Base-by-base conservation (phyloP, 2,113 vertebrate genomes). In the Nibea coibor region DNA sequence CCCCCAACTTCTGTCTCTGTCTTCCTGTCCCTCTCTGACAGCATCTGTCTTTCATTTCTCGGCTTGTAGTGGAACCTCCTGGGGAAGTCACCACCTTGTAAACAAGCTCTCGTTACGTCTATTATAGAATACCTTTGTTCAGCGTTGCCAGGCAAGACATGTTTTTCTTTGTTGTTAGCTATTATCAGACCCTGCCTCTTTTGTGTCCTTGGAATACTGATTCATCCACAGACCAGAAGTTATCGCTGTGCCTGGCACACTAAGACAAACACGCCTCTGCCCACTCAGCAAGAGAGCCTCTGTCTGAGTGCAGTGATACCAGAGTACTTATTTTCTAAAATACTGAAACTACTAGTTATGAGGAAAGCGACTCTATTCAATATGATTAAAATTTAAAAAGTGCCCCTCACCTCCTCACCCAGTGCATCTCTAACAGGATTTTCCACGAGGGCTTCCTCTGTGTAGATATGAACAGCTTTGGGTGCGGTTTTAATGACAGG, bases 201-300 rank as follows among this genome's bases (percentile, higher is more conserved):
- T 4, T 4, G n/a, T 70, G 75, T 88, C 86, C 88, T 91, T 82
- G 83, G 80, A 85, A 90, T 84, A 62, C 79, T 78, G 80, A 91
- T 87, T 87, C 24, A 81, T 85, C 77, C 63, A 17, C 42, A 20
- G 66, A 84, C 86, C 81, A 67, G 56, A 84, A 77, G 83, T 80
- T 74, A 54, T 66, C 3, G 17, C 47, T 24, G 56, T 0, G 35
- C 43, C 76, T 79, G 66, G 72, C 54, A 54, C 68, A 5, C 24
- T n/a, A 22, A 67, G 73, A 69, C 75, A 84, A 90, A 76, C 71
- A 58, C 9, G n/a, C 51, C 67, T 43, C 86, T 81, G 42, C 78
- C 81, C 51, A 59, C 78, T 89, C 65, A 39, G 20, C 61, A 35
- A 39, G 48, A 48, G 26, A 69, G 28, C 67, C 28, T 79, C 68